Evolutionary conservation across 1,140 invertebrate genomes (phyloP).

Genomic region (Drosophila kanapiae): DNA sequence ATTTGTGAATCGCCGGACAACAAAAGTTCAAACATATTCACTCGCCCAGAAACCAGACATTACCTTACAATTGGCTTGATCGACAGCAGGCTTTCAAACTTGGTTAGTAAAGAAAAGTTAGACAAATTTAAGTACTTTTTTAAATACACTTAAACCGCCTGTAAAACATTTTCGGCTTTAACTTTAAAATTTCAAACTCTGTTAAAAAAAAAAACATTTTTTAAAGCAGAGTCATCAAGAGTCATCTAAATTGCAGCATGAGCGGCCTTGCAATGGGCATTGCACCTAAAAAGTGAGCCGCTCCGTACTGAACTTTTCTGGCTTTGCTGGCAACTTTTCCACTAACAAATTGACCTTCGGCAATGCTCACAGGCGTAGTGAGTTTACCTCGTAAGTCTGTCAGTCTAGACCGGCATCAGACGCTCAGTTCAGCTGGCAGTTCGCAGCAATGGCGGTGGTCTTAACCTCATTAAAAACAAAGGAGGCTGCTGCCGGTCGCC

Average conservation of each 20-base stretch:
- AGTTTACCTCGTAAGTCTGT: constrained; percentile 38
- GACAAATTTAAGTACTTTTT: too few species aligned
- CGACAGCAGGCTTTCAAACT: too few species aligned
- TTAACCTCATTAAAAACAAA: constrained; percentile 81
- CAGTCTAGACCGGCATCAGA: constrained; percentile 74
- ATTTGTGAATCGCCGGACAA: too few species aligned
- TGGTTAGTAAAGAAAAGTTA: too few species aligned
- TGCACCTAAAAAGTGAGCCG: constrained; percentile 29
- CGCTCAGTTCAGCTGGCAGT: constrained; percentile 40
- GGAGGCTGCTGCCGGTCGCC: constrained; percentile 20
- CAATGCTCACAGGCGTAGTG: constrained; percentile 47
- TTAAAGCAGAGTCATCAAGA: background rate
- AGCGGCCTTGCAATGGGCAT: constrained; percentile 7
- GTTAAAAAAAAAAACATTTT: background rate
- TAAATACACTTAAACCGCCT: too few species aligned
- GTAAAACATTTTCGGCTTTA: too few species aligned
- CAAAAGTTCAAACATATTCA: too few species aligned
- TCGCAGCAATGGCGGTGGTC: constrained; percentile 65
- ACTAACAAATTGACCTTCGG: constrained; percentile 56
- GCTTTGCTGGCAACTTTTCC: constrained; percentile 39
- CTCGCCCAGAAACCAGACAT: too few species aligned
- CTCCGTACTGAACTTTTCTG: constrained; percentile 30
- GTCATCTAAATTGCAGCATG: constrained; percentile 1
- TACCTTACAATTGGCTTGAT: too few species aligned
- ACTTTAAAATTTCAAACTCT: too few species aligned